Evolutionary conservation across 2,113 vertebrate species (phyloP), one percentile per base, ranked within the genome.

Genomic region (Trachemys scripta): DNA sequence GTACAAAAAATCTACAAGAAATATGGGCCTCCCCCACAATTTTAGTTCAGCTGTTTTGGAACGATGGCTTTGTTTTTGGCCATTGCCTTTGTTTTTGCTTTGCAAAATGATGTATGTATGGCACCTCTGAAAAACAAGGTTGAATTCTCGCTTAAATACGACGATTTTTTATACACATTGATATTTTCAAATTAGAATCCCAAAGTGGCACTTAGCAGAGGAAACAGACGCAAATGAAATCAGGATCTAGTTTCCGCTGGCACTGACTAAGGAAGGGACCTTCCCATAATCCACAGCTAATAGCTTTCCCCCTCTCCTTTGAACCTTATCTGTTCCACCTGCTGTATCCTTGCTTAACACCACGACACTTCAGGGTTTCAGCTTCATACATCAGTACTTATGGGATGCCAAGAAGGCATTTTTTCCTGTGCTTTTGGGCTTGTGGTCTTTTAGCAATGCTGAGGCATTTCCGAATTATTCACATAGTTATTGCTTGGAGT

Each of bases 151-250:
- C 14, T 59, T 86, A 56, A 79, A 72, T 83, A 76, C 3, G 29
- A 3, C 27, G 8, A n/a, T 45, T 94, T 95, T 76, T 84, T 51
- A 59, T 27, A 79, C 9, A 8, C 10, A 11, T n/a, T 53, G 51
- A 42, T 42, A 51, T 94, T 87, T 92, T 59, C 57, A 93, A 88
- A n/a, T 90, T 47, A 49, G 59, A 95, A 91, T 82, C 82, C 35
- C 50, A 89, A 65, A 83, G 75, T 57, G 50, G 45, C 85, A 87
- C 88, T 97, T 93, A 84, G 87, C 69, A 78, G 93, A 50, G 45
- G 88, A 49, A 47, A 45, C 25, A 25, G 53, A 8, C n/a, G 92
- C 90, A 56, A 53, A 85, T 94, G n/a, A 84, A 87, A 93, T 83
- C 49, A 42, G 56, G 31, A 80, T 84, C 3, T 14, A 29, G 53